Base-by-base conservation (phyloP, 2,888 invertebrate genomes). In the Caenorhabditis sp. region DNA sequence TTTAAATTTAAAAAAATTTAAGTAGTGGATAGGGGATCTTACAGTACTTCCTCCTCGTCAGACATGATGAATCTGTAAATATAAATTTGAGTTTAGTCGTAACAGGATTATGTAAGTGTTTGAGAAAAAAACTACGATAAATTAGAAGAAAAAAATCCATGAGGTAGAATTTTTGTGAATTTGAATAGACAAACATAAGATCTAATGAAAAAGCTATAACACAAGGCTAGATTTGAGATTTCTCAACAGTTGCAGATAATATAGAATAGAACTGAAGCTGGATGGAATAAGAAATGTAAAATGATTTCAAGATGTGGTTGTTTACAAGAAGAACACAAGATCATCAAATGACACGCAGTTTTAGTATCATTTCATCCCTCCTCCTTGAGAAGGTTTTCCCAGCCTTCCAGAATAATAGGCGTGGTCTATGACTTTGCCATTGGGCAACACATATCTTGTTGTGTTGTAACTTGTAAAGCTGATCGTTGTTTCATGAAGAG, bases 31-130 rank as follows among this genome's bases (percentile, higher is more conserved):
- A 21, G 58, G 38, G n/a, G 7, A 67, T 80, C 83, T 80, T 69
- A 83, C 83, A 80, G 76, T 56, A 82, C 67, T 67, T 81, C 83
- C 68, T 83, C 83, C 53, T 83, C 82, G 77, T 83, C 83, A 25
- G 83, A 83, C 83, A 83, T 83, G 78, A 27, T 68, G 36, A 59
- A 52, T n/a, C 66, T 70, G 68, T 50, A 69, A 76, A n/a, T n/a
- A n/a, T n/a, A n/a, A n/a, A n/a, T n/a, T n/a, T n/a, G n/a, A n/a
- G n/a, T n/a, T 63, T 31, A 50, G 23, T 12, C 5, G 12, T 27
- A 27, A 60, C 57, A 3, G 21, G 5, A 27, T 50, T 50, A 36
- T 50, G 23, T 17, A n/a, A 27, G 17, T 53, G 23, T 7, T 12
- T 27, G 27, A 12, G 27, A 56, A 56, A 25, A 17, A 27, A 3